Conservation (phyloP, 2,113 vertebrate genomes). For the Erythrocebus patas region DNA sequence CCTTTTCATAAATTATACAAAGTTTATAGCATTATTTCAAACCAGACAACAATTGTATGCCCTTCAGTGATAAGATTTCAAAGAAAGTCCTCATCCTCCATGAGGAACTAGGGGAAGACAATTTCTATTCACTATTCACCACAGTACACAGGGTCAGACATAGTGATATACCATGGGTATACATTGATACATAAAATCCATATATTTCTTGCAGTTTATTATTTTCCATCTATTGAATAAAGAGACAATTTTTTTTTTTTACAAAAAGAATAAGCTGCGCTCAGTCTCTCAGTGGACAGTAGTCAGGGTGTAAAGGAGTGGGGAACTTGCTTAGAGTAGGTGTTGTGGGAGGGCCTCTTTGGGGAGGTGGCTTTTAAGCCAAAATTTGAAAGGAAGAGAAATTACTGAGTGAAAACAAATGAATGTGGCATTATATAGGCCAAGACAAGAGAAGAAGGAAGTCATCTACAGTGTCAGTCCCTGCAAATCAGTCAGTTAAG, state of each 20-base stretch:
- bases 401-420: not conserved
- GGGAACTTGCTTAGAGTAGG: not conserved
- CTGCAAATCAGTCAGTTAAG: not conserved
- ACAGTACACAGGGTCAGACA: not conserved
- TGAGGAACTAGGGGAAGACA: not conserved
- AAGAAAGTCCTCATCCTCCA: not conserved
- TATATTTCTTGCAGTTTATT: not conserved
- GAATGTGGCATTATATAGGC: not conserved
- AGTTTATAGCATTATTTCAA: not conserved
- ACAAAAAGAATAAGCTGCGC: not conserved
- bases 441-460: not conserved
- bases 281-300: not conserved
- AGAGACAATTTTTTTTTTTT: not conserved
- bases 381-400: not conserved
- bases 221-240: not conserved
- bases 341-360: not conserved
- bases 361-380: not conserved
- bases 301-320: not conserved
- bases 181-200: not conserved
- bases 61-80: constrained; percentile 20
- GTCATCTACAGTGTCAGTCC: not conserved
- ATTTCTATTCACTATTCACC: not conserved
- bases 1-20: constrained; percentile 54
- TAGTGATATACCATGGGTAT: not conserved
- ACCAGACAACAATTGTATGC: not conserved